phyloP scores from a whole-genome alignment of 2,888 invertebrate species.

The Epirrhoe alternata region DNA sequence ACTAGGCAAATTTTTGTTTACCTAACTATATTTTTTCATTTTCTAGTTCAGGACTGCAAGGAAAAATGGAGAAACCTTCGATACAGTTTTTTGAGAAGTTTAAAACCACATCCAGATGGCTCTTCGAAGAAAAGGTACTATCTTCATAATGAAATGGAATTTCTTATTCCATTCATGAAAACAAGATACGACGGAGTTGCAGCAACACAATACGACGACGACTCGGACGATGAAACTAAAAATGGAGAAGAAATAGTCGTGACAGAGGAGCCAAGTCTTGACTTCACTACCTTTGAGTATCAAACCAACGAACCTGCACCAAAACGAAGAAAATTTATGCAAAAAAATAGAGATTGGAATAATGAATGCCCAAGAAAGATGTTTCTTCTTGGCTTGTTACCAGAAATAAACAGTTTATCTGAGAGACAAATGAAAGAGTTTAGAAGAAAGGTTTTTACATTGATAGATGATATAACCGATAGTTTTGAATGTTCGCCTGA shows the following conservation, averaged over 20 bases:
- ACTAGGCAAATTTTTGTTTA: not conserved
- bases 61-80: constrained; percentile 64
- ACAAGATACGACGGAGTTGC: constrained; percentile 34
- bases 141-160: constrained; percentile 59
- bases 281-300: constrained; percentile 24
- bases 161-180: constrained; percentile 57
- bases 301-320: constrained; percentile 28
- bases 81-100: constrained; percentile 57
- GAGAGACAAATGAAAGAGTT: constrained; percentile 58
- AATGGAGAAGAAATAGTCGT: constrained; percentile 20
- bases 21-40: constrained; percentile 3
- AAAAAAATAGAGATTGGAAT: constrained; percentile 4
- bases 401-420: constrained; percentile 55
- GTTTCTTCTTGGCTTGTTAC: constrained; percentile 57
- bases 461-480: constrained; percentile 54
- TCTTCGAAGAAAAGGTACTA: constrained; percentile 58
- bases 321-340: constrained; percentile 35
- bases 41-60: constrained; percentile 60
- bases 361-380: constrained; percentile 48
- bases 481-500: constrained; percentile 8
- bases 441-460: constrained; percentile 54
- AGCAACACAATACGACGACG: constrained; percentile 43
- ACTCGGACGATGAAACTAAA: constrained; percentile 50
- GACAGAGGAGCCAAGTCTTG: constrained; percentile 25
- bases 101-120: constrained; percentile 54